phyloP scores from a whole-genome alignment of 2,888 invertebrate genomes.

The Dinocampus coccinellae region DNA sequence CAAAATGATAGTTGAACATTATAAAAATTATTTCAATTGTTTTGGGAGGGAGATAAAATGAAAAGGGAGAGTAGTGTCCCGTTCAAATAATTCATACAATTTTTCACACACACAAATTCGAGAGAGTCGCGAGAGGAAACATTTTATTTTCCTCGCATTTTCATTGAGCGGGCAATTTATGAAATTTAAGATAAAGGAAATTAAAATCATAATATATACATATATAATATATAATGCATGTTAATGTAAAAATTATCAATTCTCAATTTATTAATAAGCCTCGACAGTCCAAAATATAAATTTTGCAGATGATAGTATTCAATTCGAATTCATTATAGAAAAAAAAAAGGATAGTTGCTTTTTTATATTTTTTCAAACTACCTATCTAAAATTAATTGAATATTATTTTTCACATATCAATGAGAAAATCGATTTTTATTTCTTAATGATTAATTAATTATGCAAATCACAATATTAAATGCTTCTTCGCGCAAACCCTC shows the following conservation, averaged over 20 bases:
- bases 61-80: background rate
- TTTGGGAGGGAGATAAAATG: background rate
- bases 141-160: background rate
- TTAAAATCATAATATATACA: background rate
- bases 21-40: background rate
- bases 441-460: background rate
- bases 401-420: constrained; percentile 2
- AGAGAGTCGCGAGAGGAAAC: constrained; percentile 19
- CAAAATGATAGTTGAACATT: background rate
- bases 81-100: background rate
- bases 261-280: background rate
- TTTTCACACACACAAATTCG: background rate
- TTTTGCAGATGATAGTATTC: background rate
- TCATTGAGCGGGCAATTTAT: background rate
- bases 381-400: background rate
- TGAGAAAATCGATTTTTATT: background rate
- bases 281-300: background rate
- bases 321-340: background rate
- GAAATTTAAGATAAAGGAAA: background rate
- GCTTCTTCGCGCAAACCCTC: constrained; percentile 20
- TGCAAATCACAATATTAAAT: constrained; percentile 18
- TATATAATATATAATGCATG: background rate
- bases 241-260: background rate
- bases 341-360: background rate
- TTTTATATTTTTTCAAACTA: background rate